These are phyloP conservation scores for Parapsyche elsis DNA, from an alignment of 1,140 invertebrate species.

Conservation along the genomic window DNA sequence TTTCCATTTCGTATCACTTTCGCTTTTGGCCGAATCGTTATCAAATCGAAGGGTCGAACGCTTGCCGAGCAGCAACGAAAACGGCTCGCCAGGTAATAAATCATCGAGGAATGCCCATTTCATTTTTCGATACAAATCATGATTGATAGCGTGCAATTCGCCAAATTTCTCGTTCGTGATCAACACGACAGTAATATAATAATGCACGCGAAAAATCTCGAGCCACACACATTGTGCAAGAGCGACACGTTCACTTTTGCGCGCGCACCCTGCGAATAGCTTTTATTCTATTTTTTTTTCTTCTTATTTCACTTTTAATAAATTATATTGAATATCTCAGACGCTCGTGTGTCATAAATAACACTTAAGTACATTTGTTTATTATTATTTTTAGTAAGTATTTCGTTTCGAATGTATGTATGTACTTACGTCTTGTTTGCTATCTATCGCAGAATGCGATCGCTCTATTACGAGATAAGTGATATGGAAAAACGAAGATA, in stretches of 20 bases:
- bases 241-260: conserved; percentile 7
- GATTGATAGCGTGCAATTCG: conserved; percentile 1
- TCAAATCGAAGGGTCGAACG: too few species aligned
- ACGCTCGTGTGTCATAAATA: conserved; percentile 9
- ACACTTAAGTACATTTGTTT: background rate
- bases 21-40: too few species aligned
- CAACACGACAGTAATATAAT: background rate
- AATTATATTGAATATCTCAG: conserved; percentile 9
- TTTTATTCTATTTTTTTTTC: background rate
- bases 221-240: background rate
- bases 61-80: too few species aligned
- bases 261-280: background rate
- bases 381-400: background rate
- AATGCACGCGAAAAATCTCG: conserved; percentile 13
- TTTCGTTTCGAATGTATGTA: background rate
- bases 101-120: background rate
- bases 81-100: background rate
- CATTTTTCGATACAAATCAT: background rate
- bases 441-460: background rate
- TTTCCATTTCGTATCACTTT: too few species aligned
- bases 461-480: conserved; percentile 1
- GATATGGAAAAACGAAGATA: conserved; percentile 23
- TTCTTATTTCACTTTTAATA: background rate
- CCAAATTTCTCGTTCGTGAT: conserved; percentile 13
- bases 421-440: background rate